These are phyloP conservation scores for Todiramphus chloris DNA, from an alignment of 2,113 vertebrate genomes.

Conservation along the genomic window DNA sequence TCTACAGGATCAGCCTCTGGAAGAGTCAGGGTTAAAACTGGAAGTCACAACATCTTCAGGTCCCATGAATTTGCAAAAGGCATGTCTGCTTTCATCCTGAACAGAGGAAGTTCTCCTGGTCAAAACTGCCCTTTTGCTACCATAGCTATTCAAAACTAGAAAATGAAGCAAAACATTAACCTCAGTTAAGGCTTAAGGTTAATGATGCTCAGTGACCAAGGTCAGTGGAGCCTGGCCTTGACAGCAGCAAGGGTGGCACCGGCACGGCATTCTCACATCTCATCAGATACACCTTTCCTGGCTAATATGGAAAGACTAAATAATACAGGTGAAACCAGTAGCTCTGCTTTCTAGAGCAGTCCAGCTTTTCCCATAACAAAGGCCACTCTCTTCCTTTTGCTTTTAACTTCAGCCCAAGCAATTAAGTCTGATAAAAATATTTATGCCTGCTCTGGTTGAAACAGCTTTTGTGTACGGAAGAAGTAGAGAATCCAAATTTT, in stretches of 20 bases:
- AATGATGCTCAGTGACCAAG: not conserved
- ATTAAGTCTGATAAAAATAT: conserved; percentile 48
- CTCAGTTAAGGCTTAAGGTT: not conserved
- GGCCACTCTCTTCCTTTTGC: not conserved
- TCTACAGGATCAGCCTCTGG: not conserved
- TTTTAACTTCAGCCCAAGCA: conserved; percentile 36
- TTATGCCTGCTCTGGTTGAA: not conserved
- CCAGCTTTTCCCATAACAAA: conserved; percentile 2
- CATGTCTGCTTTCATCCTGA: not conserved
- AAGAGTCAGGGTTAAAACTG: not conserved
- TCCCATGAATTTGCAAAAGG: not conserved
- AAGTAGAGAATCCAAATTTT: not conserved
- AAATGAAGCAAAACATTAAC: not conserved
- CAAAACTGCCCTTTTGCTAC: not conserved
- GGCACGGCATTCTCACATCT: not conserved
- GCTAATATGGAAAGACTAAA: not conserved
- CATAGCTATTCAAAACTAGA: not conserved
- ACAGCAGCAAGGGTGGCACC: not conserved
- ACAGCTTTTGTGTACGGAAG: conserved; percentile 31
- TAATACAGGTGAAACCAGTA: conserved; percentile 38
- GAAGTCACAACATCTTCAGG: not conserved
- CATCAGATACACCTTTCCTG: not conserved
- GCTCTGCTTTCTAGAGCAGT: not conserved
- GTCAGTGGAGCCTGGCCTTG: not conserved
- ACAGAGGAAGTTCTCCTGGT: not conserved